These are phyloP conservation scores for Siphamia tubifer DNA, from an alignment of 2,113 vertebrate genomes.

Conservation along the genomic window DNA sequence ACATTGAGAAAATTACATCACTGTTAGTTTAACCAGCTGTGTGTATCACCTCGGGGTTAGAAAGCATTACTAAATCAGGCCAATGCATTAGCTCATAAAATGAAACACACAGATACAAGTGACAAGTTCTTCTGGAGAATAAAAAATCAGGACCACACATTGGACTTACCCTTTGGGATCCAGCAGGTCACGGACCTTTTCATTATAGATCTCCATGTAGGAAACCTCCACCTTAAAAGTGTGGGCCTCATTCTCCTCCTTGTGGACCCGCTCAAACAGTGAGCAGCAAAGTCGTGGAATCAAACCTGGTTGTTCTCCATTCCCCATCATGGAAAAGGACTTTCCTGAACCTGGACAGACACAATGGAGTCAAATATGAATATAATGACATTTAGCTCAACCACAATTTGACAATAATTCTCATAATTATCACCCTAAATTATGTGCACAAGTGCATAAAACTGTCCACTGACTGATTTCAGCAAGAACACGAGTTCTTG, in stretches of 20 bases:
- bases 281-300: slow-evolving; percentile 97
- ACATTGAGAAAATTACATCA: not conserved
- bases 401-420: no score
- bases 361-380: slow-evolving; percentile 20
- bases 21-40: slow-evolving; percentile 1
- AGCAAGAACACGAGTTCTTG: not conserved
- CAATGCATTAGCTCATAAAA: not conserved
- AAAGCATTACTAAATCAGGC: not conserved
- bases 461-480: no score
- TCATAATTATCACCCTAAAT: no score
- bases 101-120: not conserved
- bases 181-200: slow-evolving; percentile 96
- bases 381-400: no score
- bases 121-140: not conserved
- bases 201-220: slow-evolving; percentile 99
- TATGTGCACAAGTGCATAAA: no score
- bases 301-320: slow-evolving; percentile 92
- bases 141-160: not conserved
- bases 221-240: slow-evolving; percentile 98
- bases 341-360: slow-evolving; percentile 91
- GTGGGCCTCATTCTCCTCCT: slow-evolving; percentile 86
- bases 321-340: slow-evolving; percentile 99
- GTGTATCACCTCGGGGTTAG: not conserved
- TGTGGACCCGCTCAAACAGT: slow-evolving; percentile 92
- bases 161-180: slow-evolving; percentile 96